Evolutionary conservation across 2,888 invertebrate genomes (phyloP), one percentile per base, ranked within the genome.

Genomic region (Ormyrus rosae): DNA sequence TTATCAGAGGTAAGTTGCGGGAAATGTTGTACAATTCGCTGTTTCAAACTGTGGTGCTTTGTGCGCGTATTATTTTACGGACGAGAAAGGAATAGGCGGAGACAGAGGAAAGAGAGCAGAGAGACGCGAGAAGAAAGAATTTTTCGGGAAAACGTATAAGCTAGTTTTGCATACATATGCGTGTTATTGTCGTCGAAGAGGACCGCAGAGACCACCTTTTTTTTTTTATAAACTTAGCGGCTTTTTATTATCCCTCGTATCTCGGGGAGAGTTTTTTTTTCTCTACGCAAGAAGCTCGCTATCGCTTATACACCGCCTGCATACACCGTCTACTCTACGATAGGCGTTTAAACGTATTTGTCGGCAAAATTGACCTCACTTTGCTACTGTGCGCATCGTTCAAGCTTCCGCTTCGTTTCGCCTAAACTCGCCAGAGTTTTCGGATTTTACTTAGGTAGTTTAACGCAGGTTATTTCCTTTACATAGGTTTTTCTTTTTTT

Each of bases 291-390:
- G 53, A 67, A 60, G 71, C 71, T 53, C 69, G 45, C 56, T 65
- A 61, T 50, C 19, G 58, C 51, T 9, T 11, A 50, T 51, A 58
- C 71, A 65, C 58, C 50, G 77, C 45, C 65, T 34, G n/a, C 48
- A 58, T 60, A 65, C 48, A 10, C 55, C 64, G 55, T 72, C 51
- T 61, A 65, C 63, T 65, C 48, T 82, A 84, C 80, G 34, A 60
- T 83, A 83, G 81, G 81, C 83, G 34, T 34, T 82, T 85, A 85
- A 85, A 85, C 81, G 82, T 85, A 86, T 84, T 85, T 85, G 85
- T 86, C 85, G 83, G 83, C 83, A 84, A 83, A 86, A 86, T 85
- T 85, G 85, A 86, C 86, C 80, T 84, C 71, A 82, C 82, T 83
- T 81, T 74, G 70, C 55, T 50, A 68, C 8, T 58, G 64, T 46